These are phyloP conservation scores for Thalassoma bifasciatum DNA, from an alignment of 2,113 vertebrate species.

Conservation along the genomic window DNA sequence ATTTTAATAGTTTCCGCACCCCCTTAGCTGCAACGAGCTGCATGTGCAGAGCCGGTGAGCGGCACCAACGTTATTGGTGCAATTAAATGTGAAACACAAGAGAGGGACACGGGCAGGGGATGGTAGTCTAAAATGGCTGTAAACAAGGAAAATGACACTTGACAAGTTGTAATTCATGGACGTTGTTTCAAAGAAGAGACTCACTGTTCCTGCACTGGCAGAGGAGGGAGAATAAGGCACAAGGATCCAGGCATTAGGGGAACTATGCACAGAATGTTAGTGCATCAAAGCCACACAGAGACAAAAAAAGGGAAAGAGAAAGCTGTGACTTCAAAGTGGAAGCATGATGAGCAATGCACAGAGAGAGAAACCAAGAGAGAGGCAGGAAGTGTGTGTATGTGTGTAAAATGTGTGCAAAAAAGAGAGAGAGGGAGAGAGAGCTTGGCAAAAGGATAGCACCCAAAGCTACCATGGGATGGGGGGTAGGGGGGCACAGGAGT, in stretches of 20 bases:
- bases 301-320: constrained; percentile 70
- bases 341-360: constrained; percentile 73
- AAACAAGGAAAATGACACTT: constrained; percentile 86
- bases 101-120: constrained; percentile 71
- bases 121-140: constrained; percentile 81
- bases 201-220: constrained; percentile 73
- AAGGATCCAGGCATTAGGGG: constrained; percentile 78
- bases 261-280: constrained; percentile 83
- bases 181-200: constrained; percentile 79
- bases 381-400: constrained; percentile 59
- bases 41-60: constrained; percentile 77
- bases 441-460: constrained; percentile 74
- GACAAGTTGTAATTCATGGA: constrained; percentile 87
- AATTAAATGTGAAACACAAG: constrained; percentile 84
- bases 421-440: constrained; percentile 55
- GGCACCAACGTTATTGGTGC: constrained; percentile 77
- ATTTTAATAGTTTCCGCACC: constrained; percentile 84
- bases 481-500: constrained; percentile 50
- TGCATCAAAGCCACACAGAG: constrained; percentile 80
- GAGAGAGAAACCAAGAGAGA: constrained; percentile 48
- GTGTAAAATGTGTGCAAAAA: constrained; percentile 38
- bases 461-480: constrained; percentile 58
- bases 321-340: constrained; percentile 79
- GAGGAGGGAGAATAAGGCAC: constrained; percentile 73
- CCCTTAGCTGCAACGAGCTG: constrained; percentile 73